Base-by-base conservation (phyloP, 2,888 invertebrate species). In the Leucoptera coffeella region DNA sequence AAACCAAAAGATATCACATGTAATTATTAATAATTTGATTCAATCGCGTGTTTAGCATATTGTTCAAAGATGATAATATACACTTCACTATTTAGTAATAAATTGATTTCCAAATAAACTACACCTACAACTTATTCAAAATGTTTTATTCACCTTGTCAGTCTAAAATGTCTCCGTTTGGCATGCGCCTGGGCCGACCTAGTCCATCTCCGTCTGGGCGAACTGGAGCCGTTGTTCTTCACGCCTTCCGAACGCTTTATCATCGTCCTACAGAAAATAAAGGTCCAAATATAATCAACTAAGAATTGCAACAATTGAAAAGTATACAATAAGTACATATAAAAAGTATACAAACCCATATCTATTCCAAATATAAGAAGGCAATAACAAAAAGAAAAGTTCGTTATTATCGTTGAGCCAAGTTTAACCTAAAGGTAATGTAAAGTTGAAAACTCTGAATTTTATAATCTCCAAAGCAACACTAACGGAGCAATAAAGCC, bases 221-320 rank as follows among this genome's bases (percentile, higher is more conserved):
- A 59, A 1, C 57, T 56, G 5, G 45, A 46, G 36, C 81, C 79
- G 14, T 83, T 74, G 23, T 84, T 83, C 44, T 87, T 86, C 33
- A 86, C 75, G 13, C 85, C 86, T 55, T 91, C 90, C 22, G 91
- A 87, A 45, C 90, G 75, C 69, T 93, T 93, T 41, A 85, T 87
- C 86, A 93, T 85, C 44, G 85, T 78, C 52, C 92, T 92, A 67
- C 14, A 19, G n/a, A n/a, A n/a, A n/a, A n/a, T n/a, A n/a, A n/a
- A n/a, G n/a, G n/a, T n/a, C n/a, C n/a, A n/a, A n/a, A n/a, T n/a
- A n/a, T n/a, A n/a, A n/a, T n/a, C n/a, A n/a, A n/a, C n/a, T n/a
- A n/a, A n/a, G n/a, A n/a, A n/a, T n/a, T n/a, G n/a, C n/a, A n/a
- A n/a, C n/a, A n/a, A n/a, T n/a, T n/a, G n/a, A 29, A 25, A 20